phyloP scores from a whole-genome alignment of 1,140 invertebrate species.

The Tyrophagus putrescentiae region DNA sequence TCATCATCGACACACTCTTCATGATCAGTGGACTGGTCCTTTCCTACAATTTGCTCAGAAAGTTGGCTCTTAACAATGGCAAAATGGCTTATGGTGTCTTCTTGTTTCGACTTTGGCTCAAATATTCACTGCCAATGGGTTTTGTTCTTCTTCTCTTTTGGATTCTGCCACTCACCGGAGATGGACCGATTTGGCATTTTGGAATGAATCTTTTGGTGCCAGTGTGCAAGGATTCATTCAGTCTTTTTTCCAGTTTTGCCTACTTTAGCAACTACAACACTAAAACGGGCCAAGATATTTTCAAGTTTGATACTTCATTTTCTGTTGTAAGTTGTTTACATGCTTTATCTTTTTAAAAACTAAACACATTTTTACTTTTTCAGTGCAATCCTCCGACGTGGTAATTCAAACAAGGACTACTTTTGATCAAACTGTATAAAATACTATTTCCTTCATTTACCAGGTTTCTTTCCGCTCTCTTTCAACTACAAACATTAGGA shows the following conservation, averaged over 20 bases:
- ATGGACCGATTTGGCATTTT: conserved; percentile 19
- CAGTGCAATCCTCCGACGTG: conserved; percentile 19
- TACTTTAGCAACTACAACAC: conserved; percentile 18
- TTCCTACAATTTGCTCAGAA: neutral
- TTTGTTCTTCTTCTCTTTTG: conserved; percentile 11
- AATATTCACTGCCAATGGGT: conserved; percentile 6
- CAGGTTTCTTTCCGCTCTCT: conserved; percentile 17
- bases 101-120: conserved; percentile 10
- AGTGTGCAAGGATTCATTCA: neutral
- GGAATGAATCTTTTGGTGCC: conserved; percentile 5
- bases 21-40: conserved; percentile 21
- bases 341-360: neutral
- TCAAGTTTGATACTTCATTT: conserved; percentile 12
- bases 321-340: conserved; percentile 5
- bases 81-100: conserved; percentile 18
- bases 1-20: conserved; percentile 19
- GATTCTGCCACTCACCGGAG: conserved; percentile 3
- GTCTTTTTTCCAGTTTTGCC: conserved; percentile 13
- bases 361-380: conserved; percentile 3
- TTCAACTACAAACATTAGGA: conserved; percentile 12
- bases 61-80: neutral
- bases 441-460: too few species aligned
- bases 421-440: too few species aligned
- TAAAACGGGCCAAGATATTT: conserved; percentile 3
- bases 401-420: too few species aligned